phyloP scores from a whole-genome alignment of 2,797 vertebrate species.

The Amphiprion clarkii region DNA sequence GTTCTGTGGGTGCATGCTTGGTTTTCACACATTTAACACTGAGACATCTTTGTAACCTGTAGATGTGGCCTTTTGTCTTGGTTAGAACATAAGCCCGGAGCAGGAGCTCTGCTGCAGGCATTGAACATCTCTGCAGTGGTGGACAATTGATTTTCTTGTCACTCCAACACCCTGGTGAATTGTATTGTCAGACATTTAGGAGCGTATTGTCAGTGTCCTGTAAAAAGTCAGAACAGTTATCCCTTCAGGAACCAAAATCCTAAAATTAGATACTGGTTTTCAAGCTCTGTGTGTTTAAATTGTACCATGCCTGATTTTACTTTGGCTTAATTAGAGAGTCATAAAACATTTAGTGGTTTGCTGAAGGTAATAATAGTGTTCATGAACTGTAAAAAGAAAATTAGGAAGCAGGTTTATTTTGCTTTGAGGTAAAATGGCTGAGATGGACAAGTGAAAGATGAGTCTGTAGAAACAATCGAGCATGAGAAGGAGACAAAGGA shows the following conservation, averaged over 20 bases:
- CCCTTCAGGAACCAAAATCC: conserved; percentile 8
- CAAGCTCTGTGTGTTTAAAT: neutral
- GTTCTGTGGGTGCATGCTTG: neutral
- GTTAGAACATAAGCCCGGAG: conserved; percentile 4
- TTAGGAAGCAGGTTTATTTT: conserved; percentile 5
- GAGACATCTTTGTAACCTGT: conserved; percentile 12
- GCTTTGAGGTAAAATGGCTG: neutral
- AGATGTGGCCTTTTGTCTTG: conserved; percentile 2
- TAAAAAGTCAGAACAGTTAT: neutral
- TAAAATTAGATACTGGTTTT: conserved; percentile 9
- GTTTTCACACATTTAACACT: conserved; percentile 13
- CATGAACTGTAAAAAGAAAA: neutral
- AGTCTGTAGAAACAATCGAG: neutral
- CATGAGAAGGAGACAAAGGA: neutral
- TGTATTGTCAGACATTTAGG: neutral
- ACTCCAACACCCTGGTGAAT: neutral
- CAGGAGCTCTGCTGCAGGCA: neutral
- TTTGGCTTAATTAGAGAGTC: neutral
- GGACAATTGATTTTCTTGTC: conserved; percentile 10
- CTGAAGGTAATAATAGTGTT: conserved; percentile 11
- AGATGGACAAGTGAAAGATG: neutral
- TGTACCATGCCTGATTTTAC: conserved; percentile 1
- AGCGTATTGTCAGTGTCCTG: conserved; percentile 5
- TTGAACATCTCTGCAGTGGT: neutral
- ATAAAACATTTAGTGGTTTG: neutral